phyloP scores from a whole-genome alignment of 2,113 vertebrate species.

The Melanerpes aurifrons region DNA sequence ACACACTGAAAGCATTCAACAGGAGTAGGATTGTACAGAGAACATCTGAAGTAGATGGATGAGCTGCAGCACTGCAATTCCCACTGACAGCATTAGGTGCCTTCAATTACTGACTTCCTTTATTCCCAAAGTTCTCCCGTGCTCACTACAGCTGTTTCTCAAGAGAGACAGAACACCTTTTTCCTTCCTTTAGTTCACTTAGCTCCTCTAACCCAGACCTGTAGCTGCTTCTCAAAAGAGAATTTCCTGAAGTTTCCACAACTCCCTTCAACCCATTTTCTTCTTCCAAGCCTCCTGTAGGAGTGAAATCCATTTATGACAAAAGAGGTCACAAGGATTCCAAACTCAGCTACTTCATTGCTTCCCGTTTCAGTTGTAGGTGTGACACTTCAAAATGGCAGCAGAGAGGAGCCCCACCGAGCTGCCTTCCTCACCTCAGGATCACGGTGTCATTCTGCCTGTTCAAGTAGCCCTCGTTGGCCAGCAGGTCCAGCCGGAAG shows the following conservation, averaged over 20 bases:
- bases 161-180: neutral
- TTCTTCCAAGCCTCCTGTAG: neutral
- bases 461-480: conserved; percentile 97
- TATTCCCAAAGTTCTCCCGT: neutral
- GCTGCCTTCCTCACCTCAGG: conserved; percentile 81
- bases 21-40: neutral
- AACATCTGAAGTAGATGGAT: neutral
- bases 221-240: neutral
- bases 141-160: neutral
- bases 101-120: neutral
- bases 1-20: neutral
- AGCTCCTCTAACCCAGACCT: neutral
- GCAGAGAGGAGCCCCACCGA: neutral
- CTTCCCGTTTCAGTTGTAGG: neutral
- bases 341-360: neutral
- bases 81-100: neutral
- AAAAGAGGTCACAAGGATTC: neutral
- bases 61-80: neutral
- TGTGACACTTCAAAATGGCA: rapidly evolving
- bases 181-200: neutral
- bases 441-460: conserved; percentile 95
- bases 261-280: neutral
- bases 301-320: neutral
- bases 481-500: conserved; percentile 95
- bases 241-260: neutral